Evolutionary conservation across 2,113 vertebrate genomes (phyloP).

Genomic region (Chionodraco myersi): DNA sequence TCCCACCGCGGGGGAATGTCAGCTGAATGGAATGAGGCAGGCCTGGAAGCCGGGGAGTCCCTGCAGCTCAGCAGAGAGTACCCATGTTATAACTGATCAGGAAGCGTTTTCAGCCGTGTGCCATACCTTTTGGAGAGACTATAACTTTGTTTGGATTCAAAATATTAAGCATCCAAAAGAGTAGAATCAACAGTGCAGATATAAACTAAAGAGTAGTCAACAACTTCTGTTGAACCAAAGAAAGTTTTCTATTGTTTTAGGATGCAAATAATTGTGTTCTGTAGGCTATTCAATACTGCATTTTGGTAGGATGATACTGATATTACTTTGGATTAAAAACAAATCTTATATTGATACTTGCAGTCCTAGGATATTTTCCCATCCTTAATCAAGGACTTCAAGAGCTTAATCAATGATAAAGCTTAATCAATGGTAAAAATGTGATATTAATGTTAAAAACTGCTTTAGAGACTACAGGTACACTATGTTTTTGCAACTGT

Average conservation of each 20-base stretch:
- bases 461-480: too few relatives aligned
- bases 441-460: neutral
- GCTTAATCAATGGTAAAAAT: neutral
- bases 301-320: neutral
- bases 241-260: neutral
- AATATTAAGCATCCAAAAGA: slow-evolving; percentile 7
- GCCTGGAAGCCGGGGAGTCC: slow-evolving; percentile 25
- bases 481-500: too few relatives aligned
- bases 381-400: neutral
- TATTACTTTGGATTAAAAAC: neutral
- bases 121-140: slow-evolving; percentile 6
- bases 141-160: neutral
- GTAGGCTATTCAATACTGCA: neutral
- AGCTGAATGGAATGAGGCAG: slow-evolving; percentile 55
- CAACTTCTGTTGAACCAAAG: neutral
- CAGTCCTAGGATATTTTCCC: too few relatives aligned
- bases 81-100: slow-evolving; percentile 6
- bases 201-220: neutral
- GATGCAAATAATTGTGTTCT: neutral
- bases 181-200: neutral
- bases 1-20: slow-evolving; percentile 56
- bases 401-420: neutral
- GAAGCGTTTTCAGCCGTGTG: slow-evolving; percentile 16
- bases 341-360: neutral
- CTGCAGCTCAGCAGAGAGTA: slow-evolving; percentile 23